Evolutionary conservation across 2,113 vertebrate species (phyloP).

Genomic region (Scalopus aquaticus): DNA sequence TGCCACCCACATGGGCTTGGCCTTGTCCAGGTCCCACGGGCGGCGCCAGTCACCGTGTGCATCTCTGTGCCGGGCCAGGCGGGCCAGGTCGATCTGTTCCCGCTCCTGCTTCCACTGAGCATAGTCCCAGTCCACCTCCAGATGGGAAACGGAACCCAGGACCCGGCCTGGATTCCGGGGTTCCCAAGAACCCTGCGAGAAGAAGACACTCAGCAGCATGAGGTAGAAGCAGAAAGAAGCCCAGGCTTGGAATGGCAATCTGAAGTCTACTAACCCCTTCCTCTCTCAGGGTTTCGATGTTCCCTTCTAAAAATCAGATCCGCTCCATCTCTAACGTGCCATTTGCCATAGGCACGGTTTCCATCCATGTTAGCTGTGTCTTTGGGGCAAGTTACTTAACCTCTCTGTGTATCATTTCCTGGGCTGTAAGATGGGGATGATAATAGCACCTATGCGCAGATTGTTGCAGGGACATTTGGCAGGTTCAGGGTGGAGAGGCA

Average conservation of each 20-base stretch:
- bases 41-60: constrained; percentile 97
- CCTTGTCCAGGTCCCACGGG: constrained; percentile 97
- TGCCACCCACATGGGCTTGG: constrained; percentile 92
- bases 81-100: constrained; percentile 94
- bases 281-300: background rate
- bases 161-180: background rate
- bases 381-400: background rate
- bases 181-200: constrained; percentile 52
- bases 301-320: background rate
- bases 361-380: background rate
- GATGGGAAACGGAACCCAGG: background rate
- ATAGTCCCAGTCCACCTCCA: constrained; percentile 86
- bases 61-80: constrained; percentile 94
- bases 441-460: background rate
- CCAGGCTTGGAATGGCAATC: background rate
- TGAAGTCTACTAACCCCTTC: background rate
- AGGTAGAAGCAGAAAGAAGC: background rate
- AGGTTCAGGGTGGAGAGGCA: background rate
- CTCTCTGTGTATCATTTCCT: background rate
- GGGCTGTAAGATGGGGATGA: background rate
- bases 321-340: background rate
- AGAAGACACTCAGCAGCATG: background rate
- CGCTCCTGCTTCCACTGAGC: constrained; percentile 95
- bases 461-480: background rate
- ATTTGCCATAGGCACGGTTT: background rate